A percentile compares a stretch with the other conserved stretches of the same genome.
Conservation (phyloP, 2,113 vertebrate genomes). For the Prolemur simus region DNA sequence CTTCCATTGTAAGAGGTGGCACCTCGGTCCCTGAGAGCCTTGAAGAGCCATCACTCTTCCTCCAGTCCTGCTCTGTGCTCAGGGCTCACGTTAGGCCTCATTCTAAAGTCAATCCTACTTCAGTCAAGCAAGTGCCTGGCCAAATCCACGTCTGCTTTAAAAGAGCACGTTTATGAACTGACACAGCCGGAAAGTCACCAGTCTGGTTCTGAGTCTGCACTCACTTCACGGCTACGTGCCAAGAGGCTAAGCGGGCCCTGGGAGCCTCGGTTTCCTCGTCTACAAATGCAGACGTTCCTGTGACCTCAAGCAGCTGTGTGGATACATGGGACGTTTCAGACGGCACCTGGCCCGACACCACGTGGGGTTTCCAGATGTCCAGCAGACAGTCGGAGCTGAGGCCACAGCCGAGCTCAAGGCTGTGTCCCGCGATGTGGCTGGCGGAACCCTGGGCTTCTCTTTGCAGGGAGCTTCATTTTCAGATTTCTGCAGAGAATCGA, state of each 20-base stretch:
- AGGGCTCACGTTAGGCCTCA: accelerated
- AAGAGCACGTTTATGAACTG: neutral
- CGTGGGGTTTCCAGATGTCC: accelerated
- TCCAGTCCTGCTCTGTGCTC: no score
- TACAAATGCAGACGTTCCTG: neutral
- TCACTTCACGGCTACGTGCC: accelerated
- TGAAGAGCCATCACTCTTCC: accelerated
- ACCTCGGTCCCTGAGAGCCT: no score
- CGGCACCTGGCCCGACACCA: neutral
- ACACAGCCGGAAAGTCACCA: neutral
- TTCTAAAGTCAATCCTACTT: no score
- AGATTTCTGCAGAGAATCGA: neutral
- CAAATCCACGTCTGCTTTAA: accelerated
- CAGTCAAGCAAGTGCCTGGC: accelerated
- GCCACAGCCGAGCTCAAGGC: neutral
- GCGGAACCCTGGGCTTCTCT: neutral
- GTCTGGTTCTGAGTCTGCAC: neutral
- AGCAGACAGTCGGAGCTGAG: neutral
- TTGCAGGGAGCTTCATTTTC: neutral
- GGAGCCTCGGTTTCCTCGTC: neutral
- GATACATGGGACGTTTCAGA: no score
- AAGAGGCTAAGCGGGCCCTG: accelerated
- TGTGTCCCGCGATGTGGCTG: no score
- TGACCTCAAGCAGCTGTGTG: neutral
- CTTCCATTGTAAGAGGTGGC: neutral